Percentiles rank a stretch among this genome's conserved stretches.
phyloP scores from a whole-genome alignment of 2,113 vertebrate genomes.

The Arenaria interpres region DNA sequence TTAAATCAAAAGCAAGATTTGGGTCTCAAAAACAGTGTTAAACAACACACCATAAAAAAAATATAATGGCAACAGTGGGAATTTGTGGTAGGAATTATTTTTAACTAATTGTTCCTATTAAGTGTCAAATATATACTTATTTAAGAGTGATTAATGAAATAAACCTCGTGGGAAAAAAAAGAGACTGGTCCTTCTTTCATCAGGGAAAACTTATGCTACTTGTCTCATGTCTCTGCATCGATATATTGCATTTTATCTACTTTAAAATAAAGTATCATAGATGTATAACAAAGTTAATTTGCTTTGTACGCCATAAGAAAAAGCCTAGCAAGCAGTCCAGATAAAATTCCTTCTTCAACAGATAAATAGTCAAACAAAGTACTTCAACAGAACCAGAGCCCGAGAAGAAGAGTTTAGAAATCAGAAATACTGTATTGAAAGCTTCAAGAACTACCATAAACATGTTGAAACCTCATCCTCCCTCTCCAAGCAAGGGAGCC shows the following conservation, averaged over 20 bases:
- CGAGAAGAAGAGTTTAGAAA: too few species aligned
- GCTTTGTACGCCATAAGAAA: not conserved
- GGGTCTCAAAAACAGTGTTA: not conserved
- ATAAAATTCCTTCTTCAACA: not conserved
- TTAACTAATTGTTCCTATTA: not conserved
- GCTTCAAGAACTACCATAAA: not conserved
- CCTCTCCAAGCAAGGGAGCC: not conserved
- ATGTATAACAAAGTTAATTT: not conserved
- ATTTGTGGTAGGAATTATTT: not conserved
- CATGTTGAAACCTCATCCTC: not conserved
- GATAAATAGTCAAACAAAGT: not conserved
- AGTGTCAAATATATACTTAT: not conserved
- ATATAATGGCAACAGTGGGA: not conserved
- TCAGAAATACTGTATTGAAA: not conserved
- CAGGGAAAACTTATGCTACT: not conserved
- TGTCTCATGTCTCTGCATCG: not conserved
- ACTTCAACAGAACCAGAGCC: not conserved
- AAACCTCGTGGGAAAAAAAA: not conserved
- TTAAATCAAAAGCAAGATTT: not conserved
- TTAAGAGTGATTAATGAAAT: conserved; percentile 8
- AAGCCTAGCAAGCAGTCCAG: not conserved
- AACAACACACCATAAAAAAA: not conserved
- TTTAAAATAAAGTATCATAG: not conserved
- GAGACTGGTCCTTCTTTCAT: not conserved
- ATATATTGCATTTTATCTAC: not conserved